phyloP scores from a whole-genome alignment of 2,113 vertebrate species.

The Azemiops feae region DNA sequence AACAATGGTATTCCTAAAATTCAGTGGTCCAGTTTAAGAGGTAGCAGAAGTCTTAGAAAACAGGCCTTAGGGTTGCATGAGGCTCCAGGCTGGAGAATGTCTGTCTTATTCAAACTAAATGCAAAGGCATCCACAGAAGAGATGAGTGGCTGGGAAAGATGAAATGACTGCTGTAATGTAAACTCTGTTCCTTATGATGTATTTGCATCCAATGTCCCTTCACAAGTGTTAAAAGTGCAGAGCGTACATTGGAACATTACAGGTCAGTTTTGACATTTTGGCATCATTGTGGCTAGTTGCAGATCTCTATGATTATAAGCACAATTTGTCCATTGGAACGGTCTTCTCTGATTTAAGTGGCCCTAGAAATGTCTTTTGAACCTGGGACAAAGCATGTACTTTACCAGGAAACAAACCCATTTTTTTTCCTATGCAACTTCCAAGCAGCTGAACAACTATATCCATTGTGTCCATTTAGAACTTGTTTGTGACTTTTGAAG shows the following conservation, averaged over 20 bases:
- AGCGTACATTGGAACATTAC: neutral
- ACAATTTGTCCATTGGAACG: neutral
- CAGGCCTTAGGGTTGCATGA: neutral
- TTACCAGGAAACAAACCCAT: neutral
- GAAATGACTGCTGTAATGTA: neutral
- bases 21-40: neutral
- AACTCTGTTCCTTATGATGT: neutral
- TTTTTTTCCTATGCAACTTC: neutral
- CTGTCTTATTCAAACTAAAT: neutral
- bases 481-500: neutral
- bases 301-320: neutral
- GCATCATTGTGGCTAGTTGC: neutral
- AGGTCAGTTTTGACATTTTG: neutral
- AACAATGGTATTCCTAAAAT: neutral
- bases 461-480: neutral
- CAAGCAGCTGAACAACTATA: neutral
- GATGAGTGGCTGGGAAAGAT: neutral
- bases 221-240: neutral
- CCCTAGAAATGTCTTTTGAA: neutral
- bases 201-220: neutral
- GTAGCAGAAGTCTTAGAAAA: neutral
- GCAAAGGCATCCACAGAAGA: neutral
- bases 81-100: neutral
- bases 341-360: neutral
- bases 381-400: neutral